A percentile compares a stretch with the other conserved stretches of the same genome.
phyloP scores from a whole-genome alignment of 2,113 vertebrate species.

The Aptenodytes patagonicus region DNA sequence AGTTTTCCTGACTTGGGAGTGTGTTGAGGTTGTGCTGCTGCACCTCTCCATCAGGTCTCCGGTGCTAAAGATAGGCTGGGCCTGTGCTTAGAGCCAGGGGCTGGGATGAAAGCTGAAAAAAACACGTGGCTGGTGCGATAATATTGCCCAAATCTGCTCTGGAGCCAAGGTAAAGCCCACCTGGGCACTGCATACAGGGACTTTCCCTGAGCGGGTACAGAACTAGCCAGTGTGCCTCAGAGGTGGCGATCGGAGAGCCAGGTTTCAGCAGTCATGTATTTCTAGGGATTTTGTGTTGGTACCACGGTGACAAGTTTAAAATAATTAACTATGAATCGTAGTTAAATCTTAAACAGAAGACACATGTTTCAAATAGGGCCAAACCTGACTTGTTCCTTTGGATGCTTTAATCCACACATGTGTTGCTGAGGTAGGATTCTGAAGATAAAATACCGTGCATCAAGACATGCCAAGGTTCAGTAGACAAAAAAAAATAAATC shows the following conservation, averaged over 20 bases:
- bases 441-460: background rate
- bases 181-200: background rate
- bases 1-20: background rate
- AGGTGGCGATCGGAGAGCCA: fast-evolving
- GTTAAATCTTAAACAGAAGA: background rate
- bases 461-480: background rate
- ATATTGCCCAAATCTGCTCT: background rate
- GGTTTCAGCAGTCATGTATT: background rate
- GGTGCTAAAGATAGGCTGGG: background rate
- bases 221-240: background rate
- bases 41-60: background rate
- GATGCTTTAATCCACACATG: background rate
- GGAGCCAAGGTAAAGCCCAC: background rate
- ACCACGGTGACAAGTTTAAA: background rate
- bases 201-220: background rate
- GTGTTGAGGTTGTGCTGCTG: background rate
- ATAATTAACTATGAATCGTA: background rate
- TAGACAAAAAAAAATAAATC: no score
- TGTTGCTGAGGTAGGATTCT: background rate
- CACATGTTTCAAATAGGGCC: background rate
- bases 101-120: background rate
- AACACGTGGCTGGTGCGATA: fast-evolving
- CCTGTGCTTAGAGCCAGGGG: background rate
- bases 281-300: background rate
- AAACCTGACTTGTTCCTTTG: background rate